These are phyloP conservation scores for Seira musarum DNA, from an alignment of 2,888 invertebrate genomes.

Conservation along the genomic window DNA sequence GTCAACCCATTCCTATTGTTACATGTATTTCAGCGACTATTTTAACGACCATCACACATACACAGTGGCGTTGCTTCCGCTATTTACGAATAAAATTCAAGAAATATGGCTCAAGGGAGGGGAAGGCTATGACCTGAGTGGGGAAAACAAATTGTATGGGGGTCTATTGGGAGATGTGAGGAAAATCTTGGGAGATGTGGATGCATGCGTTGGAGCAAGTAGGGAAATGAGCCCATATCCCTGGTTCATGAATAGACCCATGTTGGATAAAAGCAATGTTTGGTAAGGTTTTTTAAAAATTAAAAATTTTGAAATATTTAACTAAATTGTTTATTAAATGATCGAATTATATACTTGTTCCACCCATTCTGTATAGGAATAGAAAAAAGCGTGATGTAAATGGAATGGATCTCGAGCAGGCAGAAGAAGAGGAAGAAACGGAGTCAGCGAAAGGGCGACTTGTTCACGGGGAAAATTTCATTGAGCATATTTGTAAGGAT, in stretches of 20 bases:
- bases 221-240: constrained; percentile 31
- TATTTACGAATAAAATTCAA: constrained; percentile 30
- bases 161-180: constrained; percentile 40
- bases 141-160: constrained; percentile 33
- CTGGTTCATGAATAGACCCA: constrained; percentile 51
- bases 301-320: no score
- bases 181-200: constrained; percentile 33
- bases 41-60: constrained; percentile 36
- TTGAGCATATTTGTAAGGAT: constrained; percentile 2
- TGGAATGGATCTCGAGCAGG: no score
- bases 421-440: neutral
- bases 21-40: constrained; percentile 30
- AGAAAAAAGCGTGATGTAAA: constrained; percentile 8
- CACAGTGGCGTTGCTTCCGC: constrained; percentile 28
- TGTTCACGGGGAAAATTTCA: neutral
- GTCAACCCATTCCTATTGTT: constrained; percentile 23
- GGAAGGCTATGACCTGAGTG: constrained; percentile 14
- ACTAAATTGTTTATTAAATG: neutral
- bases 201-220: constrained; percentile 30
- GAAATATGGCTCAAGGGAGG: constrained; percentile 24
- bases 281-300: no score
- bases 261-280: constrained; percentile 26
- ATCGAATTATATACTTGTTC: neutral
- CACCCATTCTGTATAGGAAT: no score
- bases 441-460: neutral